Evolutionary conservation across 30 jellyfish, hydroid and myxozoan species (phyloP), one percentile per base, ranked within the genome.

Genomic region (Phacellophora camtschatica): DNA sequence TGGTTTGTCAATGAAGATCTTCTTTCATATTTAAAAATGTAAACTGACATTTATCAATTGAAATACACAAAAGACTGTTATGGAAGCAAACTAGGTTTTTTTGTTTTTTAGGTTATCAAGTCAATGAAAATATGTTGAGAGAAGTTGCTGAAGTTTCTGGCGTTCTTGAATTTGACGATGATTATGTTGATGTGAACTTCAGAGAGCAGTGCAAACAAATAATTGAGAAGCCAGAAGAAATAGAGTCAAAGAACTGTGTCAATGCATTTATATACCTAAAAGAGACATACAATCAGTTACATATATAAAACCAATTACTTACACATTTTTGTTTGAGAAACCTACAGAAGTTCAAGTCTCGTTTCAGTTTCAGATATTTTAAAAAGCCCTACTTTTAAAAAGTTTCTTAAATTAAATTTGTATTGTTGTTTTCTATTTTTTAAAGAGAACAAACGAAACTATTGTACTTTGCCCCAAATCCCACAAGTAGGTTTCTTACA

Each of bases 261-360:
- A 42, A 66, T 66, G 81, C 81, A 35, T 66, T 35, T 66, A 35
- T 66, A 18, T 66, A 66, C 81, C 27, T 66, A 20, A 66, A 66
- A 42, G 64, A 66, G 19, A 66, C 62, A 61, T 61, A 61, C 20
- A 61, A 61, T 61, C 74, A 61, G 74, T 30, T 61, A 61, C 54
- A 61, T 30, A 61, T 50, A 5, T 30, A 61, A 61, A 25, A 8
- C 43, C 43, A 23, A 61, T 58, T 4, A 61, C 67, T 51, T 10
- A 6, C n/a, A n/a, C n/a, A n/a, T n/a, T n/a, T n/a, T n/a, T n/a
- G n/a, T n/a, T n/a, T n/a, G n/a, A n/a, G n/a, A n/a, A n/a, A n/a
- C n/a, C n/a, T n/a, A n/a, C n/a, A n/a, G n/a, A n/a, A n/a, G n/a
- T n/a, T n/a, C n/a, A n/a, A n/a, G n/a, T n/a, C n/a, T n/a, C n/a